Conservation (phyloP, 2,797 vertebrate genomes). For the Zenarchopterus dispar region DNA sequence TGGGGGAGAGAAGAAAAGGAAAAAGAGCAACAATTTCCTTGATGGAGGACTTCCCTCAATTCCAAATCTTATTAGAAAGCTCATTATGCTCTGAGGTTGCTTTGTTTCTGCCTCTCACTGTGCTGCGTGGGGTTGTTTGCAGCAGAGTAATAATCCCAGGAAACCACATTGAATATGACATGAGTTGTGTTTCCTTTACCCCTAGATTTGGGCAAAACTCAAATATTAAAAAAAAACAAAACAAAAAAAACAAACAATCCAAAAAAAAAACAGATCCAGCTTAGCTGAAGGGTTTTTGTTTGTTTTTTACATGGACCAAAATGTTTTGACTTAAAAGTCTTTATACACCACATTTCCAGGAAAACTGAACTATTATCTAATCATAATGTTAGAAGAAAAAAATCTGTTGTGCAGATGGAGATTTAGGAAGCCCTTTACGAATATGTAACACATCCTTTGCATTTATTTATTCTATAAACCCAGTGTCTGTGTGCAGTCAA, state of each 20-base stretch:
- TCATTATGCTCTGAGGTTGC: slow-evolving; percentile 59
- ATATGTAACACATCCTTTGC: too few relatives aligned
- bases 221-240: too few relatives aligned
- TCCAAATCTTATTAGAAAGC: slow-evolving; percentile 76
- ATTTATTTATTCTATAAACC: too few relatives aligned
- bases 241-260: too few relatives aligned
- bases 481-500: too few relatives aligned
- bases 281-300: too few relatives aligned
- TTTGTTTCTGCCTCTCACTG: slow-evolving; percentile 14
- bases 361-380: background rate
- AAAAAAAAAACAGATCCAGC: too few relatives aligned
- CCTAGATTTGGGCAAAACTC: too few relatives aligned
- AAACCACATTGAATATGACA: slow-evolving; percentile 10
- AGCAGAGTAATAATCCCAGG: slow-evolving; percentile 12
- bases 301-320: too few relatives aligned
- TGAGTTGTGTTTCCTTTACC: too few relatives aligned
- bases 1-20: slow-evolving; percentile 47
- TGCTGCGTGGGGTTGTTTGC: slow-evolving; percentile 1
- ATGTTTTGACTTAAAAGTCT: background rate
- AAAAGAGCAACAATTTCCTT: slow-evolving; percentile 61
- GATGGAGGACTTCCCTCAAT: slow-evolving; percentile 76
- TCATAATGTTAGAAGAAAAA: background rate
- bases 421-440: background rate
- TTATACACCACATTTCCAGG: background rate
- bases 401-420: background rate